phyloP scores from a whole-genome alignment of 2,113 vertebrate species.

The Galbula dea region DNA sequence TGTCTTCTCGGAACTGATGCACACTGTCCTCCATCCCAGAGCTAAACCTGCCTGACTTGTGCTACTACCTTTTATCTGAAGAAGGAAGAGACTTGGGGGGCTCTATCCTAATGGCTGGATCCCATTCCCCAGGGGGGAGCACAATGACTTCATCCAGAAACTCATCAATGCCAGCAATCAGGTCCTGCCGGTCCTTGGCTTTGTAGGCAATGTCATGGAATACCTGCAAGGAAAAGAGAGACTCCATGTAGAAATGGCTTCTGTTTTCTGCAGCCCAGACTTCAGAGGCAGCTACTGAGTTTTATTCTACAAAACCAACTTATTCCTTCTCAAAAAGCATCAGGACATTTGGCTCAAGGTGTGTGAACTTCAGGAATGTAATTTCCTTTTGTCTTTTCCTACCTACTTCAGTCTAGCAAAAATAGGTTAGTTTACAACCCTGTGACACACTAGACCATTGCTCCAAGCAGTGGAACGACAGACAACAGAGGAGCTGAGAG shows the following conservation, averaged over 20 bases:
- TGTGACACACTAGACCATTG: background rate
- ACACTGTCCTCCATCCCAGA: background rate
- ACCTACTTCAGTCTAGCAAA: background rate
- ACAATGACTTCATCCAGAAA: constrained; percentile 98
- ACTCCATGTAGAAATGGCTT: background rate
- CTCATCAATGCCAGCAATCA: constrained; percentile 95
- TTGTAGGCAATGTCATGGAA: constrained; percentile 99
- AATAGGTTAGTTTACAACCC: background rate
- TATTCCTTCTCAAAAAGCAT: background rate
- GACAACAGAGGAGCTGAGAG: background rate
- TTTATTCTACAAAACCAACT: background rate
- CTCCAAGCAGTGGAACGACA: background rate
- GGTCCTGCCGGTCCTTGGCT: constrained; percentile 93
- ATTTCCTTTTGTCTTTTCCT: background rate
- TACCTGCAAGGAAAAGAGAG: constrained; percentile 72
- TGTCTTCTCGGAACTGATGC: background rate
- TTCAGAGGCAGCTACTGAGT: background rate
- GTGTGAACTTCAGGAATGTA: background rate
- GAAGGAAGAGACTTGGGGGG: constrained; percentile 94
- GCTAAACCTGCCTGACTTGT: background rate
- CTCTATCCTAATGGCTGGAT: constrained; percentile 96
- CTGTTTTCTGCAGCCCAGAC: background rate
- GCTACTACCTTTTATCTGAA: constrained; percentile 90
- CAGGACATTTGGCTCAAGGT: background rate
- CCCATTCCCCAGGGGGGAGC: constrained; percentile 97